These are phyloP conservation scores for Parambassis ranga DNA, from an alignment of 2,797 vertebrate genomes.

Conservation along the genomic window DNA sequence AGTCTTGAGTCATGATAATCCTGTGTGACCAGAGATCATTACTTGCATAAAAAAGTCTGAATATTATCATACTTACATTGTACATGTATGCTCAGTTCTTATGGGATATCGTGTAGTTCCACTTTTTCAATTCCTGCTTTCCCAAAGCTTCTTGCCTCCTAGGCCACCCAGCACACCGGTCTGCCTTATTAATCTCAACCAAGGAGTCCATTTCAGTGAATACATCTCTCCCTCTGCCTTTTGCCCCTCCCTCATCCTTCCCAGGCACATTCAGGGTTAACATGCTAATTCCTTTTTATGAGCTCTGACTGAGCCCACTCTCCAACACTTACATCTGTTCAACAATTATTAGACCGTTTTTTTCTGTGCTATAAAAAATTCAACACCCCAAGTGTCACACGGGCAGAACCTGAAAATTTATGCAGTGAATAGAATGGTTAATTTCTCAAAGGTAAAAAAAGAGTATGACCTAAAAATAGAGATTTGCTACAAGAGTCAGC, in stretches of 20 bases:
- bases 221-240: constrained; percentile 19
- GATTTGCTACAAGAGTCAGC: constrained; percentile 89
- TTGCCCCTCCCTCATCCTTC: constrained; percentile 23
- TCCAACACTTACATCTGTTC: constrained; percentile 99
- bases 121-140: constrained; percentile 29
- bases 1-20: not conserved
- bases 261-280: constrained; percentile 85
- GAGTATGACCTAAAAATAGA: constrained; percentile 84
- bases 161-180: constrained; percentile 13
- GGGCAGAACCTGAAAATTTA: constrained; percentile 98
- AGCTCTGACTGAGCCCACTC: constrained; percentile 91
- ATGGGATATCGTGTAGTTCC: not conserved
- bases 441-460: constrained; percentile 88
- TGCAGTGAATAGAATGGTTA: constrained; percentile 96
- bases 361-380: constrained; percentile 99
- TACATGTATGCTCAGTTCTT: constrained; percentile 22
- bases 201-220: constrained; percentile 48
- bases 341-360: constrained; percentile 98
- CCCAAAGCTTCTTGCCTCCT: constrained; percentile 17
- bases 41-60: constrained; percentile 12
- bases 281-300: constrained; percentile 94
- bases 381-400: constrained; percentile 95
- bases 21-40: constrained; percentile 19
- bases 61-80: constrained; percentile 33
- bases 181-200: constrained; percentile 46